Evolutionary conservation across 2,888 invertebrate genomes (phyloP).

Genomic region (Netelia inedita): DNA sequence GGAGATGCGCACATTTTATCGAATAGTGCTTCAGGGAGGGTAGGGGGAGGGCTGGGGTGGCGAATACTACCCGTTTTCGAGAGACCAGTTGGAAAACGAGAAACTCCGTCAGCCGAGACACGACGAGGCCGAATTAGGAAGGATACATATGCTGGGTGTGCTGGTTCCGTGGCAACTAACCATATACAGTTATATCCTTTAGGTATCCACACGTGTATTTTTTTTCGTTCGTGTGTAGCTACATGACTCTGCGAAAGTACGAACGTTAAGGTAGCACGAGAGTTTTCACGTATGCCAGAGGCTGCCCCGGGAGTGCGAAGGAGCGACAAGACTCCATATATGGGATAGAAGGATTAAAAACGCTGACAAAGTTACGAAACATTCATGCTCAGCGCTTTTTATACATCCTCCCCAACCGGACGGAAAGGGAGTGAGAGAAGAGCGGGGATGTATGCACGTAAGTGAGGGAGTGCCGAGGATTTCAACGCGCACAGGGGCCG

Average conservation of each 20-base stretch:
- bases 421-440: conserved; percentile 58
- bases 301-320: conserved; percentile 27
- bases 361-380: conserved; percentile 83
- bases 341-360: conserved; percentile 77
- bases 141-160: conserved; percentile 32
- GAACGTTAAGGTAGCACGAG: conserved; percentile 34
- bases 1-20: conserved; percentile 75
- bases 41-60: background rate
- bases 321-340: conserved; percentile 60
- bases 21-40: conserved; percentile 62
- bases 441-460: conserved; percentile 30
- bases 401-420: conserved; percentile 67
- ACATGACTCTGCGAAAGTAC: conserved; percentile 49
- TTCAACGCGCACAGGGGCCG: conserved; percentile 31
- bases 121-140: conserved; percentile 66
- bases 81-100: conserved; percentile 42
- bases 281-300: conserved; percentile 52
- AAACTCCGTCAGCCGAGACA: conserved; percentile 59
- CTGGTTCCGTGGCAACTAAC: conserved; percentile 48
- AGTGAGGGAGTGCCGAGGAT: conserved; percentile 25
- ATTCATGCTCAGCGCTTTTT: conserved; percentile 78
- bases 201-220: conserved; percentile 23
- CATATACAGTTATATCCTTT: conserved; percentile 6
- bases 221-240: conserved; percentile 31
- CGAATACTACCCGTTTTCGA: background rate